A percentile compares a stretch with the other conserved stretches of the same genome.
Evolutionary conservation across 64 coral and sea anemone species (phyloP).

Genomic region (Montipora cactus): DNA sequence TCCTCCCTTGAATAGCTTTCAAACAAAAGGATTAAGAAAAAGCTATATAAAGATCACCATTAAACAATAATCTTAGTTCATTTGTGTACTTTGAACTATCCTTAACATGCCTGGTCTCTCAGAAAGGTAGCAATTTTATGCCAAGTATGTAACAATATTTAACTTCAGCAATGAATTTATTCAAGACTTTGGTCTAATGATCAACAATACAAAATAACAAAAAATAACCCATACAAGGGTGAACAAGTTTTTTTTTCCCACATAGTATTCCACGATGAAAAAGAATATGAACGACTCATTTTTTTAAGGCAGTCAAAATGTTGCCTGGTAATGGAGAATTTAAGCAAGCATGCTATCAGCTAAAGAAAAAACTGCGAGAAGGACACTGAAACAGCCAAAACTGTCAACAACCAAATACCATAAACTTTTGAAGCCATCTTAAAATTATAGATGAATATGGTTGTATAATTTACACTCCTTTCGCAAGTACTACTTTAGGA

Average conservation of each 20-base stretch:
- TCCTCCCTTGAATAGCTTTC: neutral
- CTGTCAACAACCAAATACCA: neutral
- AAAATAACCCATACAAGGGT: constrained; percentile 24
- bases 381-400: neutral
- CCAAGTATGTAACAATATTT: neutral
- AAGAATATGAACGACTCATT: neutral
- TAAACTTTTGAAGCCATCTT: neutral
- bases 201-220: constrained; percentile 55
- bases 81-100: too few species aligned
- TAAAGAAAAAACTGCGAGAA: too few species aligned
- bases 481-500: neutral
- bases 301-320: neutral
- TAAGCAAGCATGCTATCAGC: neutral
- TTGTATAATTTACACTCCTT: constrained; percentile 20
- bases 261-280: neutral
- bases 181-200: constrained; percentile 12
- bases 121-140: constrained; percentile 13
- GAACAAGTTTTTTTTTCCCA: neutral
- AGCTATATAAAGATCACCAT: neutral
- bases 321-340: neutral
- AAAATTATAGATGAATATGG: neutral
- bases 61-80: neutral
- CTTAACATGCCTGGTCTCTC: neutral
- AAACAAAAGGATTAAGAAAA: too few species aligned
- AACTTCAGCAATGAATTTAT: constrained; percentile 1